These are phyloP conservation scores for Toxostoma redivivum DNA, from an alignment of 2,113 vertebrate species.

Conservation along the genomic window DNA sequence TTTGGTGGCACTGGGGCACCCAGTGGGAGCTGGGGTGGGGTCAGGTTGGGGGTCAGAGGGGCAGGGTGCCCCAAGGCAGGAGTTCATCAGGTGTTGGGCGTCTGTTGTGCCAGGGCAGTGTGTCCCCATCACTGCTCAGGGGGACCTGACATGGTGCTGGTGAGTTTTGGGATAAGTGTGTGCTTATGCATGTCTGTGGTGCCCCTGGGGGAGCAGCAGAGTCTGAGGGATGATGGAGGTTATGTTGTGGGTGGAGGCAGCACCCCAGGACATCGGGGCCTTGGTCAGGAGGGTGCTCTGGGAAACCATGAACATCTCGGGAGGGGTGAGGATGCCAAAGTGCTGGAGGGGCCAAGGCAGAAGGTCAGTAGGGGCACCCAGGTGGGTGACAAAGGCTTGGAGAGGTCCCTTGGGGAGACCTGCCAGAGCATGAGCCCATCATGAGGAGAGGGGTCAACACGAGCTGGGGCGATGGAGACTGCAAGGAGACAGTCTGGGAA, in stretches of 20 bases:
- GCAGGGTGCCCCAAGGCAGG: background rate
- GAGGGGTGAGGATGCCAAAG: background rate
- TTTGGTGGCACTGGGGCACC: background rate
- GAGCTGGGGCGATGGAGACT: background rate
- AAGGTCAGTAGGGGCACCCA: background rate
- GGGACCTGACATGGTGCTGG: background rate
- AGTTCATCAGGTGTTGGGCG: background rate
- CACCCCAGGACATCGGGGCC: background rate
- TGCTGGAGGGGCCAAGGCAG: background rate
- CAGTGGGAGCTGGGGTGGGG: rapidly evolving
- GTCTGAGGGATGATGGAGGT: background rate
- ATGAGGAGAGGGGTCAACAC: background rate
- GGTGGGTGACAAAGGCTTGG: background rate
- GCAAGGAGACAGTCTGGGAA: rapidly evolving
- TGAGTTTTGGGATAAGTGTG: background rate
- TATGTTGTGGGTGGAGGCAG: background rate
- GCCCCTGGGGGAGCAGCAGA: background rate
- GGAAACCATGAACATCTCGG: too few species aligned
- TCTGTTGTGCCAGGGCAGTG: rapidly evolving
- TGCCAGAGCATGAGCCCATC: rapidly evolving
- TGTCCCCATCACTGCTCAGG: rapidly evolving
- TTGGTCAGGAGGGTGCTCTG: background rate
- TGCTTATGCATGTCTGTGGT: rapidly evolving
- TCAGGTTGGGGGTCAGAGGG: background rate
- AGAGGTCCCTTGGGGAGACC: background rate